phyloP scores from a whole-genome alignment of 2,888 invertebrate species.

The Eurytoma californica region DNA sequence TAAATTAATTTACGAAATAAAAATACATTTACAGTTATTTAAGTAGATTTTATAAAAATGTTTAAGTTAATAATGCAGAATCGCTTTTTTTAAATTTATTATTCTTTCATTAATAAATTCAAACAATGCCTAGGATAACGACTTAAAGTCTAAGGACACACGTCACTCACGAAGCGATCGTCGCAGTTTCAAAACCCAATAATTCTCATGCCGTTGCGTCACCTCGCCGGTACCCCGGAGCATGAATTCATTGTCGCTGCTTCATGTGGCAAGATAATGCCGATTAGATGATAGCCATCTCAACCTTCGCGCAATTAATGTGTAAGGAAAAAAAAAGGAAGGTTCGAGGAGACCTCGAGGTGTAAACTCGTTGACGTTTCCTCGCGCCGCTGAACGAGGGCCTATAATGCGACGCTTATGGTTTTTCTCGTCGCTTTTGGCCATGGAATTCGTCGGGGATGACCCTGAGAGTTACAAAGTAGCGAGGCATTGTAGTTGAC shows the following conservation, averaged over 20 bases:
- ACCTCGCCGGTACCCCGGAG: constrained; percentile 62
- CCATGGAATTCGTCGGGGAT: constrained; percentile 36
- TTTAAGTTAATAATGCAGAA: no score
- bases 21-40: no score
- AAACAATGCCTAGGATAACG: no score
- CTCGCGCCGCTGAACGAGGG: constrained; percentile 46
- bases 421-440: constrained; percentile 46
- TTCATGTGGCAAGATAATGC: constrained; percentile 16
- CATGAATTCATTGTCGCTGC: constrained; percentile 60
- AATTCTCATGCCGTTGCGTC: constrained; percentile 64
- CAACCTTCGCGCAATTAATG: constrained; percentile 71
- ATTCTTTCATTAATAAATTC: no score
- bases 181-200: constrained; percentile 24
- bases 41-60: no score
- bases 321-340: constrained; percentile 4
- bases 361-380: constrained; percentile 47
- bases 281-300: constrained; percentile 64
- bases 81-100: no score
- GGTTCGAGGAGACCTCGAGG: constrained; percentile 29
- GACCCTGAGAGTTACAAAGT: constrained; percentile 42
- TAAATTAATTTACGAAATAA: no score
- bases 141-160: not conserved
- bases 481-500: constrained; percentile 32
- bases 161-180: constrained; percentile 1
- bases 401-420: constrained; percentile 45